Conservation (phyloP, 2,888 invertebrate genomes). For the Heliconius sara region DNA sequence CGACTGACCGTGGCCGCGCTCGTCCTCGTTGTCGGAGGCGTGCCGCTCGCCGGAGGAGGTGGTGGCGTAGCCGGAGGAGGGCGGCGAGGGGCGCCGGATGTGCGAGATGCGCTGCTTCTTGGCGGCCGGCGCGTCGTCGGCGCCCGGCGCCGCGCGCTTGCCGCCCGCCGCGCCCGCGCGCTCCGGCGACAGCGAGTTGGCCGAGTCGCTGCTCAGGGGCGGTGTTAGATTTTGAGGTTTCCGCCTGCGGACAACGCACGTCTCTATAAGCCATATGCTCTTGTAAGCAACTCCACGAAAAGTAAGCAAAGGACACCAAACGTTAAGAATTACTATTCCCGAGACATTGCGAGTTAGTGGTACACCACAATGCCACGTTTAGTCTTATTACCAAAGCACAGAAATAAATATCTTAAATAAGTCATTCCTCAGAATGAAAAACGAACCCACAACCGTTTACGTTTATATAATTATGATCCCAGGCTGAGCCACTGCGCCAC, state of each 20-base stretch:
- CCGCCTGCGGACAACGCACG: slow-evolving; percentile 81
- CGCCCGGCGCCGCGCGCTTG: slow-evolving; percentile 57
- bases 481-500: too few relatives aligned
- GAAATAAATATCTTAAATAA: too few relatives aligned
- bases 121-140: slow-evolving; percentile 80
- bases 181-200: slow-evolving; percentile 90
- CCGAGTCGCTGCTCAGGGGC: slow-evolving; percentile 93
- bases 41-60: slow-evolving; percentile 82
- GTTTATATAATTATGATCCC: too few relatives aligned
- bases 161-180: slow-evolving; percentile 80
- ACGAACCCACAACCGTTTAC: too few relatives aligned
- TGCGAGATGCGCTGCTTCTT: slow-evolving; percentile 94
- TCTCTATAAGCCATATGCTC: too few relatives aligned
- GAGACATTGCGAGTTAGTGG: too few relatives aligned
- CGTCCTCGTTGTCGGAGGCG: slow-evolving; percentile 81
- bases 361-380: too few relatives aligned
- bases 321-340: too few relatives aligned
- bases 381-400: too few relatives aligned
- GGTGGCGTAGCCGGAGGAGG: slow-evolving; percentile 69
- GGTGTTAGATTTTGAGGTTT: slow-evolving; percentile 96
- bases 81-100: slow-evolving; percentile 86
- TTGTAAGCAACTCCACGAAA: too few relatives aligned
- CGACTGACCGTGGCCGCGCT: slow-evolving; percentile 64
- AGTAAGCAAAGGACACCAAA: too few relatives aligned
- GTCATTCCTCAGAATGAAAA: too few relatives aligned